Conservation (phyloP, 2,888 invertebrate genomes). For the Myathropa florea region DNA sequence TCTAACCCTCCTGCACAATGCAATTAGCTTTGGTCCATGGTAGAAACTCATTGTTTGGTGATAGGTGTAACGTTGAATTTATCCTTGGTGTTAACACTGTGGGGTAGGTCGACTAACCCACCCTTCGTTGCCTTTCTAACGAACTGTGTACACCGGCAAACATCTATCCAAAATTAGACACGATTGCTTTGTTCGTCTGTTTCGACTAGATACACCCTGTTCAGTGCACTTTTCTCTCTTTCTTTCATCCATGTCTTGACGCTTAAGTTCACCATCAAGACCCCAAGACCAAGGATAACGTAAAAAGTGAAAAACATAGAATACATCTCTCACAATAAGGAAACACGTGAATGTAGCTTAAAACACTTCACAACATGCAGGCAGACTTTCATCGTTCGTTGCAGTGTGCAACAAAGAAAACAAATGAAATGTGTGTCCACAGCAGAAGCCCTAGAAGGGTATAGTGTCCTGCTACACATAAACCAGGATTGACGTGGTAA, state of each 20-base stretch:
- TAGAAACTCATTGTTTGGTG: conserved; percentile 43
- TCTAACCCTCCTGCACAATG: conserved; percentile 50
- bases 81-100: conserved; percentile 55
- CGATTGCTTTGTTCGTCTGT: background rate
- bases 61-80: conserved; percentile 65
- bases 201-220: background rate
- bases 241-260: conserved; percentile 28
- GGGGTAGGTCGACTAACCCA: conserved; percentile 21
- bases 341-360: conserved; percentile 46
- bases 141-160: conserved; percentile 8
- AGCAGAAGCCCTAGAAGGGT: conserved; percentile 8
- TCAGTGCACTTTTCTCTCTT: background rate
- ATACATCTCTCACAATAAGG: conserved; percentile 28
- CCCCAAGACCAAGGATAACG: background rate
- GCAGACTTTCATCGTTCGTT: conserved; percentile 11
- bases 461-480: conserved; percentile 50
- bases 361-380: conserved; percentile 64
- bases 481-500: conserved; percentile 61
- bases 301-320: background rate
- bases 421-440: conserved; percentile 45
- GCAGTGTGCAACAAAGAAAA: background rate
- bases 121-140: conserved; percentile 35
- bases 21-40: conserved; percentile 50
- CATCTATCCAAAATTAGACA: conserved; percentile 37
- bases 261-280: conserved; percentile 29